phyloP scores from a whole-genome alignment of 1,140 invertebrate species.

The Macrobrachium nipponense region DNA sequence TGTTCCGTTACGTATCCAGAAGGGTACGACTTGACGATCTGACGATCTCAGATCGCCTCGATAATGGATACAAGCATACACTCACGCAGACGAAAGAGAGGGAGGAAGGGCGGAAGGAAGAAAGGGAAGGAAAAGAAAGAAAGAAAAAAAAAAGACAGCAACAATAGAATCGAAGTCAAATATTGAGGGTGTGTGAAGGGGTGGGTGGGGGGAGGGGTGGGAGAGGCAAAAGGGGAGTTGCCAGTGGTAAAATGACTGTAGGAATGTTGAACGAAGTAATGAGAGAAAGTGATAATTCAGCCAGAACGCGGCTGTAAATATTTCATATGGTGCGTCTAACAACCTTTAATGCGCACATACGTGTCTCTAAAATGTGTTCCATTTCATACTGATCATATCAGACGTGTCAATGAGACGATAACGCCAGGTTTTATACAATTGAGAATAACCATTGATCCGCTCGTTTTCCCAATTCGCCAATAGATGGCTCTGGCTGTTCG shows the following conservation, averaged over 20 bases:
- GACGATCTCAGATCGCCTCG: too few relatives aligned
- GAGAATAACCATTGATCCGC: conserved; percentile 30
- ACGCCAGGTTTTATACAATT: too few relatives aligned
- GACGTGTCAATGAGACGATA: too few relatives aligned
- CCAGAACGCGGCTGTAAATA: too few relatives aligned
- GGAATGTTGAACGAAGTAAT: background rate
- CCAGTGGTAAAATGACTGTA: conserved; percentile 47
- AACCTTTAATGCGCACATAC: background rate
- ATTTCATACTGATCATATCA: too few relatives aligned
- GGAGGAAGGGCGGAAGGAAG: background rate
- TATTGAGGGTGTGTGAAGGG: conserved; percentile 44
- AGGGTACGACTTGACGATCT: too few relatives aligned
- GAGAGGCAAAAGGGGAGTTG: conserved; percentile 19
- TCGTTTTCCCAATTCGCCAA: conserved; percentile 37
- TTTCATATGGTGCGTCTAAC: too few relatives aligned
- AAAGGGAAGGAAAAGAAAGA: background rate
- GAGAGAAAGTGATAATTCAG: background rate
- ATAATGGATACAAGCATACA: too few relatives aligned
- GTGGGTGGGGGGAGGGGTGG: background rate
- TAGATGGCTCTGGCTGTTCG: conserved; percentile 59
- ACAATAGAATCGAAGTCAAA: conserved; percentile 56
- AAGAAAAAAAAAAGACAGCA: conserved; percentile 6
- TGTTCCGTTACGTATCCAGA: too few relatives aligned
- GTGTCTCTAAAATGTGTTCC: background rate
- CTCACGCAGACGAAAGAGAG: too few relatives aligned